Evolutionary conservation across 1,140 invertebrate species (phyloP).

Genomic region (Spodoptera litura): DNA sequence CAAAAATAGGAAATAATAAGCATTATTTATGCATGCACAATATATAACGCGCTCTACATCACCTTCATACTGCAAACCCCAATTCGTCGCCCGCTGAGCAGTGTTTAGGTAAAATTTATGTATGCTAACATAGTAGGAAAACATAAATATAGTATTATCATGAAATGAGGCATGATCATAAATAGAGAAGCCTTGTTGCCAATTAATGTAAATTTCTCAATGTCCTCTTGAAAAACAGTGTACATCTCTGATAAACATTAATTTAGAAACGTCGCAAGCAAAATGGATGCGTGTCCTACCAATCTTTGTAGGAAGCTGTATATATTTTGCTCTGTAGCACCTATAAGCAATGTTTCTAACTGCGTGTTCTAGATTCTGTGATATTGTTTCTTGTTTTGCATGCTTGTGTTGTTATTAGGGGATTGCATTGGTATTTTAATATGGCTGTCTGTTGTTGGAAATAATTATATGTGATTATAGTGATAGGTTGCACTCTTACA

Average conservation of each 20-base stretch:
- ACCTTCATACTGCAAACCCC: neutral
- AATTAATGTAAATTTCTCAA: constrained; percentile 46
- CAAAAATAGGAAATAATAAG: too few species aligned
- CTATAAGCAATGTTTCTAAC: neutral
- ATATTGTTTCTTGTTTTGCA: neutral
- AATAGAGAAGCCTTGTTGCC: constrained; percentile 46
- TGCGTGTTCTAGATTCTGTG: neutral
- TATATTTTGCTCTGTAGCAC: constrained; percentile 11
- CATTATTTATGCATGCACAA: neutral
- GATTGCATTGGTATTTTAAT: too few species aligned
- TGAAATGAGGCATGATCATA: constrained; percentile 47
- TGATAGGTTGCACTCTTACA: too few species aligned
- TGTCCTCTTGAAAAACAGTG: constrained; percentile 32
- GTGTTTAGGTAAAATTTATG: constrained; percentile 34
- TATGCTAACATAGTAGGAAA: constrained; percentile 23
- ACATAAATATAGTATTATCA: constrained; percentile 40
- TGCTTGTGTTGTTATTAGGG: too few species aligned
- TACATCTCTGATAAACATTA: constrained; percentile 52
- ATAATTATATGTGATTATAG: too few species aligned
- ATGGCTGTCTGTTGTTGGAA: too few species aligned
- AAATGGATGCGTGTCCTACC: constrained; percentile 45
- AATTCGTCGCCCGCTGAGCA: neutral
- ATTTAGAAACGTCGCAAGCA: constrained; percentile 56
- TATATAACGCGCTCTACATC: neutral
- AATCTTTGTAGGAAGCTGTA: constrained; percentile 60